Evolutionary conservation across 2,888 invertebrate genomes (phyloP).

Genomic region (Polyploca ridens): DNA sequence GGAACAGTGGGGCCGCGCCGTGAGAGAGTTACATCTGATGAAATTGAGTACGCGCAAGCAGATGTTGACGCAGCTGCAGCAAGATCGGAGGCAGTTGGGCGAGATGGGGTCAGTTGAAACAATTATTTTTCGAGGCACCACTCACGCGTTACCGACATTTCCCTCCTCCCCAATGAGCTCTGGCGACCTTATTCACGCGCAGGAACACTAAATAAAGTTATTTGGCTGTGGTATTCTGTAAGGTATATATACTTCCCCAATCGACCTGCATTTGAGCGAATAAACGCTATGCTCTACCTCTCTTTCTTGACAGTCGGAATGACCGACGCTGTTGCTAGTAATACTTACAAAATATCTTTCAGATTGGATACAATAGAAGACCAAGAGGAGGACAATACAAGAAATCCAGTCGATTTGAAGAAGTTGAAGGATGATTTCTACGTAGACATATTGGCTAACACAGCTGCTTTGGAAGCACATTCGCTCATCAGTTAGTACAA

Average conservation of each 20-base stretch:
- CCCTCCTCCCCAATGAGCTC: too few species aligned
- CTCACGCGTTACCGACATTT: too few species aligned
- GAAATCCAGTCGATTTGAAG: constrained; percentile 53
- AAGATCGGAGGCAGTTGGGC: constrained; percentile 60
- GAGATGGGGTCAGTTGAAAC: constrained; percentile 47
- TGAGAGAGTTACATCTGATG: constrained; percentile 87
- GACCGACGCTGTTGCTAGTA: too few species aligned
- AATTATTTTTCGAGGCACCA: too few species aligned
- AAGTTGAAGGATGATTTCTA: constrained; percentile 75
- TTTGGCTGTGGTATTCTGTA: too few species aligned
- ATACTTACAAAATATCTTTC: constrained; percentile 18
- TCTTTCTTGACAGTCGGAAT: neutral
- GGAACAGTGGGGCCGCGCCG: constrained; percentile 89
- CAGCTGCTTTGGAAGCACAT: constrained; percentile 61
- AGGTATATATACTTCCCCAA: too few species aligned
- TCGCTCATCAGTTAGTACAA: constrained; percentile 59
- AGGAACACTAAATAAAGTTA: too few species aligned
- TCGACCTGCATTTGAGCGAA: too few species aligned
- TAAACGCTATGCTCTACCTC: too few species aligned
- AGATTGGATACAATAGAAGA: constrained; percentile 66
- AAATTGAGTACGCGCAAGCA: constrained; percentile 83
- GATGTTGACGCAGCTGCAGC: constrained; percentile 78
- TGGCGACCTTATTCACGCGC: too few species aligned
- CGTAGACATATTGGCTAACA: constrained; percentile 68
- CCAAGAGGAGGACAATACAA: constrained; percentile 40